Percentiles rank a stretch among this genome's conserved stretches.
Conservation (phyloP, 2,888 invertebrate species). For the Lymantria monacha region DNA sequence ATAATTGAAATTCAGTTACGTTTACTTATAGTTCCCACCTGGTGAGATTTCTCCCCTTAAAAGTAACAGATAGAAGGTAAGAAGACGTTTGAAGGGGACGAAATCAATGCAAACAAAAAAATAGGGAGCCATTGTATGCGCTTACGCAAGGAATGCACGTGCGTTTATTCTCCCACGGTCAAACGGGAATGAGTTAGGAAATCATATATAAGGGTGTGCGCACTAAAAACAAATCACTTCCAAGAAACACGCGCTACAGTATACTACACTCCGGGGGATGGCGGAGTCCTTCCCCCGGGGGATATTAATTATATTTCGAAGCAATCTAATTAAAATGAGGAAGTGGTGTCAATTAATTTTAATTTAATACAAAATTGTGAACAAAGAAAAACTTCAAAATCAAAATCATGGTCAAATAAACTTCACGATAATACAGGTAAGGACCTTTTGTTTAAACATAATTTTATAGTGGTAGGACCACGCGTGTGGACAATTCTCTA, state of each 20-base stretch:
- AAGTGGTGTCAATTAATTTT: slow-evolving; percentile 48
- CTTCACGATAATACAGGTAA: slow-evolving; percentile 28
- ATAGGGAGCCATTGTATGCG: slow-evolving; percentile 71
- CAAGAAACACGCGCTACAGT: slow-evolving; percentile 53
- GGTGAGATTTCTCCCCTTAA: slow-evolving; percentile 74
- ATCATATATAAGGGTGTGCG: slow-evolving; percentile 58
- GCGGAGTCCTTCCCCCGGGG: slow-evolving; percentile 53
- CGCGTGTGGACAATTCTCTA: no score
- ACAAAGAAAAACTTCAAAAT: slow-evolving; percentile 26
- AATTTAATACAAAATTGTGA: slow-evolving; percentile 44
- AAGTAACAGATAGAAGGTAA: slow-evolving; percentile 77
- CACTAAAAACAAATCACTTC: slow-evolving; percentile 55
- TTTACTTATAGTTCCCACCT: slow-evolving; percentile 71
- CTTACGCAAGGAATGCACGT: slow-evolving; percentile 75
- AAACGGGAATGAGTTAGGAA: slow-evolving; percentile 57
- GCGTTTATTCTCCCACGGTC: slow-evolving; percentile 73
- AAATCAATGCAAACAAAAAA: slow-evolving; percentile 68
- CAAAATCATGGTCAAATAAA: slow-evolving; percentile 14
- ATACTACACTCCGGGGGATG: slow-evolving; percentile 60
- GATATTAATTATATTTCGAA: slow-evolving; percentile 40
- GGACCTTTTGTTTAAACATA: slow-evolving; percentile 1
- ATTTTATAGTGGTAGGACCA: no score
- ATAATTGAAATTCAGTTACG: slow-evolving; percentile 72
- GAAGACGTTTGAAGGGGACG: slow-evolving; percentile 68
- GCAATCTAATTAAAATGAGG: slow-evolving; percentile 51